Conservation (phyloP, 2,113 vertebrate genomes). For the Dolichotis patagonum region DNA sequence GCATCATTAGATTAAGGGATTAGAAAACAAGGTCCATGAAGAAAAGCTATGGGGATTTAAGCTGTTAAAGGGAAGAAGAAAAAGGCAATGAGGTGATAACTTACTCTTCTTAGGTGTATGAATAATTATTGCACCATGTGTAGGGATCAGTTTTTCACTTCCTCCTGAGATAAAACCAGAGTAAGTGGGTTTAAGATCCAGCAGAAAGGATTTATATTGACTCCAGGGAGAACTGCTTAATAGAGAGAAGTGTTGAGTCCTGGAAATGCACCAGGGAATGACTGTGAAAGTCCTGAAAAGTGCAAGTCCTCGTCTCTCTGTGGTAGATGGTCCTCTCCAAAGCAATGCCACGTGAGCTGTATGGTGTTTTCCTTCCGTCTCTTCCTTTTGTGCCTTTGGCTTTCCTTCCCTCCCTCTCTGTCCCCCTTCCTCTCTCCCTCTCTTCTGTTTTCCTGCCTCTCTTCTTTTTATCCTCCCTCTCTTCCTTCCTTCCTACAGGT, state of each 20-base stretch:
- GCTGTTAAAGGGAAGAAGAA: slow-evolving; percentile 20
- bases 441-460: neutral
- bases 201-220: slow-evolving; percentile 52
- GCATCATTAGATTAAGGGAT: slow-evolving; percentile 64
- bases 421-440: fast-evolving
- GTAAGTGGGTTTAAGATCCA: slow-evolving; percentile 63
- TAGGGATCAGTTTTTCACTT: slow-evolving; percentile 64
- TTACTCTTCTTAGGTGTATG: slow-evolving; percentile 57
- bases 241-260: slow-evolving; percentile 24
- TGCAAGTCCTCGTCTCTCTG: neutral
- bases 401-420: no score
- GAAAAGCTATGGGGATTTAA: slow-evolving; percentile 61
- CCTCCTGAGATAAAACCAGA: slow-evolving; percentile 45
- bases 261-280: neutral
- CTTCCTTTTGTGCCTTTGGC: neutral
- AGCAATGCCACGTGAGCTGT: fast-evolving
- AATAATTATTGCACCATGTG: slow-evolving; percentile 41
- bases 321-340: neutral
- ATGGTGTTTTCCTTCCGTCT: no score
- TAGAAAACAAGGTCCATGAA: slow-evolving; percentile 63
- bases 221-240: slow-evolving; percentile 36
- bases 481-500: neutral
- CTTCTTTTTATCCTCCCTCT: no score
- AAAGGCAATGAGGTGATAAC: slow-evolving; percentile 40
- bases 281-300: neutral